Base-by-base conservation (phyloP, 2,888 invertebrate genomes). In the Drosophila paranaensis region DNA sequence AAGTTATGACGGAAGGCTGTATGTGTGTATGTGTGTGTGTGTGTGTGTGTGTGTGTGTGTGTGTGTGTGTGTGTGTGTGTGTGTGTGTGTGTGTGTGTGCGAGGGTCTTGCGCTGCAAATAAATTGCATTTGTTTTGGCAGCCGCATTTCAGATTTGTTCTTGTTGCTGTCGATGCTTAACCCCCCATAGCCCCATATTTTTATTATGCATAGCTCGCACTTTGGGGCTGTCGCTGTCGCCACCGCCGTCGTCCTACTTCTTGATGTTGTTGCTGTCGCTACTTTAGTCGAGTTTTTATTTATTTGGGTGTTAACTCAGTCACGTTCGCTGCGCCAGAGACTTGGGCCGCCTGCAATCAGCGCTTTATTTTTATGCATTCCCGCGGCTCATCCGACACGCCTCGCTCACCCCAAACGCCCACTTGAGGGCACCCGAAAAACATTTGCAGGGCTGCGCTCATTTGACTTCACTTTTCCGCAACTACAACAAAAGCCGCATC, bases 41-140 rank as follows among this genome's bases (percentile, higher is more conserved):
- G n/a, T 10, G 56, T 4, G 10, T 8, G 20, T 9, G 56, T 3
- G n/a, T 10, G 56, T 4, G 10, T 8, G 20, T 9, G 56, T 3
- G n/a, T 10, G 56, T 4, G 10, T n/a, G n/a, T n/a, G n/a, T n/a
- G 27, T 30, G 42, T 33, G 6, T 6, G 42, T 8, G n/a, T 40
- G n/a, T 40, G 9, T 14, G 30, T 14, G 35, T 0, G 37, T 8
- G 20, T 9, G 56, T 3, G n/a, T 10, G 56, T 4, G 10, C 13
- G 13, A 10, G 40, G 13, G 56, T 74, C 68, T 74, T 66, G 61
- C 56, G 54, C 48, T 61, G 63, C 69, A 76, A 69, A 78, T 70
- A 79, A 78, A 79, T 78, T 79, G 79, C 79, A 79, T 79, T 79
- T 78, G 78, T 78, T 78, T 79, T 70, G 77, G 60, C 50, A 54